Evolutionary conservation across 2,888 invertebrate genomes (phyloP).

Genomic region (Odontocerum albicorne): DNA sequence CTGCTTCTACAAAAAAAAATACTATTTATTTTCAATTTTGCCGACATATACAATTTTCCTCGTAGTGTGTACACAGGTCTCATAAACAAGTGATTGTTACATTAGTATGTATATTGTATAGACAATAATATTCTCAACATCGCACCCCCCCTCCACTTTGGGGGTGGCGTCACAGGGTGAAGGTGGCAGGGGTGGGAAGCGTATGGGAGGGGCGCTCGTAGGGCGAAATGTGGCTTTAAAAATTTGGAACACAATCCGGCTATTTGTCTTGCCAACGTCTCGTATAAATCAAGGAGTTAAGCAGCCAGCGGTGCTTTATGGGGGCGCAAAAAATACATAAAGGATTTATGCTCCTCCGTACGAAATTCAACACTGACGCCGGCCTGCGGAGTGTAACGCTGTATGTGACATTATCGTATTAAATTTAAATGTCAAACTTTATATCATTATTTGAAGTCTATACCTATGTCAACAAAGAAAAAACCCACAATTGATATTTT

Average conservation of each 20-base stretch:
- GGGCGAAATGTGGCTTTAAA: constrained; percentile 74
- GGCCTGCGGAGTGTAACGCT: neutral
- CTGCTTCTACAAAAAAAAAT: too few relatives aligned
- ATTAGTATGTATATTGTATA: too few relatives aligned
- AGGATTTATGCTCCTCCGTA: constrained; percentile 37
- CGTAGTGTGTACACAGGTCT: too few relatives aligned
- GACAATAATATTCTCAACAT: too few relatives aligned
- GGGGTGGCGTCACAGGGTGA: neutral
- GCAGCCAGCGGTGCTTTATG: constrained; percentile 65
- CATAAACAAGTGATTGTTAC: too few relatives aligned
- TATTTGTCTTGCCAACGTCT: constrained; percentile 75
- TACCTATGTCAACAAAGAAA: too few relatives aligned
- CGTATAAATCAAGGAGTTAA: constrained; percentile 71
- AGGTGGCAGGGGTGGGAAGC: neutral
- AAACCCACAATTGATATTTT: too few relatives aligned
- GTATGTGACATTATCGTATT: constrained; percentile 6
- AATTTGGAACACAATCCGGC: constrained; percentile 79
- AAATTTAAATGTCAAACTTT: too few relatives aligned
- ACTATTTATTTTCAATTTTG: too few relatives aligned
- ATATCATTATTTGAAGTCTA: too few relatives aligned
- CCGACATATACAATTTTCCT: too few relatives aligned
- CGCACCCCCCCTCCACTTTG: too few relatives aligned
- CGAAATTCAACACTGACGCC: constrained; percentile 37
- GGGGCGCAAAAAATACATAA: constrained; percentile 41
- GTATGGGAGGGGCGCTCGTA: constrained; percentile 43